Base-by-base conservation (phyloP, 2,797 vertebrate species). In the Malacoraja senta region DNA sequence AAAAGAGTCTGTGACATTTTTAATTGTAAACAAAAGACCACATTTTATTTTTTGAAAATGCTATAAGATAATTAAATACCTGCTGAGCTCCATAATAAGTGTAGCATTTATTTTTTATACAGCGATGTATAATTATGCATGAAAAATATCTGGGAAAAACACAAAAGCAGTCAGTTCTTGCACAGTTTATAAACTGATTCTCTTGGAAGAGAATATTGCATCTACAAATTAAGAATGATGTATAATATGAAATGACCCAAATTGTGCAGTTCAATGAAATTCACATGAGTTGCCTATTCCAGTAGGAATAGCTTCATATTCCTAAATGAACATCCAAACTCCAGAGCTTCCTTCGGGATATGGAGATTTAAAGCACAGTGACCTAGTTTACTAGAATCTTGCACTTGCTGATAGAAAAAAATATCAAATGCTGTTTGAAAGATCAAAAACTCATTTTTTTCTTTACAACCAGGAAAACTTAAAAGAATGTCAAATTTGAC, bases 401-500 rank as follows among this genome's bases (percentile, higher is more conserved):
- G 90, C 68, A 92, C 71, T 92, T 76, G n/a, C 72, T 76, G 90
- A 53, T 58, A 6, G 90, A 58, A 53, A 91, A 76, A 92, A 26
- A 74, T 92, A 76, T 53, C 53, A 92, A 92, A 91, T 91, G 35
- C 90, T 91, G 65, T 92, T 44, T 76, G 90, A 92, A 76, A 92
- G 71, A 92, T 92, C 90, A 92, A 92, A 88, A 76, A 58, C 44
- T 84, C 53, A 61, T 84, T 84, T 84, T 53, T 53, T 61, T 84
- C 81, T 53, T 63, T 58, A 71, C 90, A 92, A 58, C 68, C 90
- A 74, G 32, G 35, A 76, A 29, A 72, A 76, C 90, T 74, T 92
- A 92, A 76, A 92, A 92, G 71, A 92, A 38, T 91, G 90, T 91
- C 90, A 91, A 35, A 74, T 91, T 92, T 92, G 35, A 74, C 90